Evolutionary conservation across 2,113 vertebrate species (phyloP).

Genomic region (Orycteropus afer): DNA sequence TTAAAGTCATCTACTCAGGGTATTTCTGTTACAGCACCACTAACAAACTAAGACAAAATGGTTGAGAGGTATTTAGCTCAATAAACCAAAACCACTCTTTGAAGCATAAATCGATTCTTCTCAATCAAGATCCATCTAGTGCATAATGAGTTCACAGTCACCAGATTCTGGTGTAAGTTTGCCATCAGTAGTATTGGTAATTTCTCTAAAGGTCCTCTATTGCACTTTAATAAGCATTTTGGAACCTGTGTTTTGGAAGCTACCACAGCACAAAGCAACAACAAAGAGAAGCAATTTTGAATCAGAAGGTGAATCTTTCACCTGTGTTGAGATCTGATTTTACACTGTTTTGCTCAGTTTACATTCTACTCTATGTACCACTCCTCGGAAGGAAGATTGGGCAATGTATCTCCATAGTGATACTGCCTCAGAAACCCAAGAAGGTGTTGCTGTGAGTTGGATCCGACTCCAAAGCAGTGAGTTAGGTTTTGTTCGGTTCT

Average conservation of each 20-base stretch:
- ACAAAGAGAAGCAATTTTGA: constrained; percentile 14
- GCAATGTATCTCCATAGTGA: too few species aligned
- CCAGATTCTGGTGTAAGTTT: not conserved
- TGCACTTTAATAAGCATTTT: not conserved
- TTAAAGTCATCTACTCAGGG: not conserved
- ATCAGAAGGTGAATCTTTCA: not conserved
- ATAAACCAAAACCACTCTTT: not conserved
- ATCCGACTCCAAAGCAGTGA: too few species aligned
- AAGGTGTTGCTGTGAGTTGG: too few species aligned
- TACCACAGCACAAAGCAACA: too few species aligned
- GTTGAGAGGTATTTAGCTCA: not conserved
- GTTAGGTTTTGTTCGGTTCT: too few species aligned
- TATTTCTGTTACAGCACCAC: not conserved
- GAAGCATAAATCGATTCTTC: not conserved
- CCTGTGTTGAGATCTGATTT: not conserved
- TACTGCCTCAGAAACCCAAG: too few species aligned
- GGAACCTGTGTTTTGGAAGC: not conserved
- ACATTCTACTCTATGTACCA: too few species aligned
- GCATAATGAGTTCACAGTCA: not conserved
- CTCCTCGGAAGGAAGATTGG: too few species aligned
- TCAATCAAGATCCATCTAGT: not conserved
- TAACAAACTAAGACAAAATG: not conserved
- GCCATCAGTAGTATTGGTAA: not conserved
- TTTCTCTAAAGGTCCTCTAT: not conserved
- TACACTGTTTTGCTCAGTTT: not conserved